Evolutionary conservation across 2,113 vertebrate genomes (phyloP), one percentile per base, ranked within the genome.

Genomic region (Tetrax tetrax): DNA sequence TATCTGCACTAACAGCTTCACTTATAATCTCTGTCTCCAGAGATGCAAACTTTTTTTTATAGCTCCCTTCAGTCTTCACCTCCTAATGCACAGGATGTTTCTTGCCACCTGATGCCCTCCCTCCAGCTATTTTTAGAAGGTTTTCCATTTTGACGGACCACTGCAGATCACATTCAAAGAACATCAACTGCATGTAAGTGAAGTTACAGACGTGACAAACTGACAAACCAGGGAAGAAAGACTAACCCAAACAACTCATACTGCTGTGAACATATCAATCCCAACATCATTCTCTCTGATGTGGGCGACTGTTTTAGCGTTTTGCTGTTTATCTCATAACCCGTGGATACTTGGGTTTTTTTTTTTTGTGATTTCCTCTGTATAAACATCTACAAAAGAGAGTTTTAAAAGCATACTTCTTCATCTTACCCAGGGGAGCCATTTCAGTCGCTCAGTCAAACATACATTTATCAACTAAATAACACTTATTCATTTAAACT

Each of bases 401-500:
- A 87, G 53, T 94, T 97, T 96, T 89, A 89, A 97, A 94, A 87
- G 77, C 74, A 65, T 37, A 91, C 90, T 95, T 87, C 88, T 96
- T 82, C 89, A 76, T 95, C 79, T 95, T 95, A 92, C 90, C 95
- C 94, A 95, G 75, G 94, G 91, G 97, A 97, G 70, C 63, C 78
- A 94, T 96, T 96, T 94, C 94, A 92, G 91, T 95, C 27, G 43
- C 82, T 95, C 93, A 93, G 89, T 95, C 95, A 96, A 96, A 97
- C 92, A 90, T 89, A 75, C 82, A 97, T 96, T 97, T 97, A 95
- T 96, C 94, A 92, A 93, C 95, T 91, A 97, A 97, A 97, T 89
- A 96, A 95, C 96, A 94, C 95, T 96, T 95, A 96, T 59, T 97
- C 88, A 96, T 96, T 97, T 97, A 96, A 91, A 93, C 87, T 84